Conservation (phyloP, 2,113 vertebrate species). For the Corapipo altera region DNA sequence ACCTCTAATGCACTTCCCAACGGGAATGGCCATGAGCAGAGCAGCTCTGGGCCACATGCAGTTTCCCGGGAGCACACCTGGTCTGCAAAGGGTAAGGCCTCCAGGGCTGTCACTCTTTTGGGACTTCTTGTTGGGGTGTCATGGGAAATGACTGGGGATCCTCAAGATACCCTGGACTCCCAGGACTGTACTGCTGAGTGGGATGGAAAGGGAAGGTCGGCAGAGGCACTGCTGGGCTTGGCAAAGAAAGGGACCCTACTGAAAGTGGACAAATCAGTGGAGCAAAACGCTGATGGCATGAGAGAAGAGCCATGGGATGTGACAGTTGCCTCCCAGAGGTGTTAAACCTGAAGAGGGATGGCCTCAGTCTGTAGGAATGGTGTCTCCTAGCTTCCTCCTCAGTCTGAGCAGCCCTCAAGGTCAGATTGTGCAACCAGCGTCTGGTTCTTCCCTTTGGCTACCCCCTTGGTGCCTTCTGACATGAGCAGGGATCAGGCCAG, state of each 20-base stretch:
- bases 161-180: not conserved
- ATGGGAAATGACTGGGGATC: not conserved
- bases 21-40: constrained; percentile 65
- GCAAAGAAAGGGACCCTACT: not conserved
- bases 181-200: not conserved
- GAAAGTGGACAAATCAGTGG: not conserved
- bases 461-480: not conserved
- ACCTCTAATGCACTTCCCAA: constrained; percentile 85
- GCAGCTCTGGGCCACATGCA: constrained; percentile 39
- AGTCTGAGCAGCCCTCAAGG: not conserved
- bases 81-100: constrained; percentile 78
- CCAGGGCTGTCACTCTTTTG: not conserved
- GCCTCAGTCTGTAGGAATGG: not conserved
- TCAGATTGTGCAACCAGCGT: not conserved
- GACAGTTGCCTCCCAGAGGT: not conserved
- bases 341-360: not conserved
- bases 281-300: not conserved
- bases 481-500: not conserved
- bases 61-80: constrained; percentile 69
- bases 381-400: not conserved
- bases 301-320: not conserved
- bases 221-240: not conserved
- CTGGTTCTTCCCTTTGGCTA: constrained; percentile 20
- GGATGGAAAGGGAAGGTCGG: not conserved
- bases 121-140: not conserved